Evolutionary conservation across 2,113 vertebrate species (phyloP), one percentile per base, ranked within the genome.

Genomic region (Bos javanicus): DNA sequence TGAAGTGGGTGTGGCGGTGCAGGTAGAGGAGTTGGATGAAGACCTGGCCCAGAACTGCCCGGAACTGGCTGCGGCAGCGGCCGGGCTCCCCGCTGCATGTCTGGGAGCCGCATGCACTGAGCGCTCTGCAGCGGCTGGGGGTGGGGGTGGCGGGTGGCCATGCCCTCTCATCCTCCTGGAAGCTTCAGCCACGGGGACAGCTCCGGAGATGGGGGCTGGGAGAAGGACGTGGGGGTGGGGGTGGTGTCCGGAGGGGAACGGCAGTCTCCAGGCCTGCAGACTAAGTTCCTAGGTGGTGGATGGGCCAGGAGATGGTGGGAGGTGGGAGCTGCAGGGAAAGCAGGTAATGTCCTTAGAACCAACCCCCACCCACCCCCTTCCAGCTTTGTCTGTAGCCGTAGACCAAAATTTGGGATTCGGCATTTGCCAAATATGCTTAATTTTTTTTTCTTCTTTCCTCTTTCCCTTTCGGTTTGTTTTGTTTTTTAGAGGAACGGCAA

Each of bases 381-480:
- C 33, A 93, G 90, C 81, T 74, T 92, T 91, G 67, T 97, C 85
- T 86, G 84, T n/a, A 87, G 43, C 88, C 93, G 9, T 33, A 74
- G 87, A 93, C 62, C 39, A 94, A 74, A 92, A 90, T 92, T 91
- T 43, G 81, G 80, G 57, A 82, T 91, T 81, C 84, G 57, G 46
- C 76, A 28, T 92, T 90, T 94, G 76, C 71, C 82, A 93, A 93
- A 95, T 80, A 67, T 89, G 95, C 74, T 67, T 50, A 50, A 59
- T 64, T 64, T 84, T 80, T 80, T 62, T 33, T 15, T 7, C 60
- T 87, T 85, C 80, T 92, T 60, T 81, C 28, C 43, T 56, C 67
- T 90, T 95, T 98, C 97, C 90, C 97, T 97, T 96, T 87, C 30
- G 71, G 39, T 98, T 96, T 96, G 62, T 92, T 95, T 96, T 95